Conservation (phyloP, 2,888 invertebrate species). For the Neoscelio sp. region DNA sequence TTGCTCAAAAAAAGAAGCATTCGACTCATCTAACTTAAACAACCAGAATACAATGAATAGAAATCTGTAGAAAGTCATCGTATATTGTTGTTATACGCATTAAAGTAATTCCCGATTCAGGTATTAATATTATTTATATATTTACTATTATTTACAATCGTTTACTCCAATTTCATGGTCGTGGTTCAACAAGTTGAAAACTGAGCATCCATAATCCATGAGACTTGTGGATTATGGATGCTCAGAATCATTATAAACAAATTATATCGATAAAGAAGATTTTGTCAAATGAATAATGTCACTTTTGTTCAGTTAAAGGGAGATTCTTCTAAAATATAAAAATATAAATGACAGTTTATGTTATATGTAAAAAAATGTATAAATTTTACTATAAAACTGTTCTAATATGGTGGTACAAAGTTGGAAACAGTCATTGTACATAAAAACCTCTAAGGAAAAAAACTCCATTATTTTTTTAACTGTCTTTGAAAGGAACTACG, state of each 20-base stretch:
- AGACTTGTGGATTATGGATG: background rate
- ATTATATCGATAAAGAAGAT: no score
- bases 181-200: slow-evolving; percentile 36
- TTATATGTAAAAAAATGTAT: no score
- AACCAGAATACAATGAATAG: slow-evolving; percentile 46
- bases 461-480: no score
- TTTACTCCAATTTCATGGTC: slow-evolving; percentile 1
- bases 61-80: slow-evolving; percentile 58
- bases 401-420: no score
- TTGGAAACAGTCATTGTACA: no score
- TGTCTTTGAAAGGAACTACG: no score
- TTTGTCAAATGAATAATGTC: no score
- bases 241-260: no score
- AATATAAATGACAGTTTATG: no score
- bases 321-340: no score
- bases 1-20: slow-evolving; percentile 31
- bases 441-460: no score
- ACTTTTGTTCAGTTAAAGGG: background rate
- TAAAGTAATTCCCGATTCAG: slow-evolving; percentile 50
- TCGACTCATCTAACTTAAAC: slow-evolving; percentile 52
- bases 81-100: slow-evolving; percentile 32
- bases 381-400: no score
- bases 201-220: slow-evolving; percentile 15
- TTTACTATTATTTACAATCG: slow-evolving; percentile 20
- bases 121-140: slow-evolving; percentile 39